These are phyloP conservation scores for Acanthococcus lagerstroemiae DNA, from an alignment of 2,888 invertebrate genomes.

Conservation along the genomic window DNA sequence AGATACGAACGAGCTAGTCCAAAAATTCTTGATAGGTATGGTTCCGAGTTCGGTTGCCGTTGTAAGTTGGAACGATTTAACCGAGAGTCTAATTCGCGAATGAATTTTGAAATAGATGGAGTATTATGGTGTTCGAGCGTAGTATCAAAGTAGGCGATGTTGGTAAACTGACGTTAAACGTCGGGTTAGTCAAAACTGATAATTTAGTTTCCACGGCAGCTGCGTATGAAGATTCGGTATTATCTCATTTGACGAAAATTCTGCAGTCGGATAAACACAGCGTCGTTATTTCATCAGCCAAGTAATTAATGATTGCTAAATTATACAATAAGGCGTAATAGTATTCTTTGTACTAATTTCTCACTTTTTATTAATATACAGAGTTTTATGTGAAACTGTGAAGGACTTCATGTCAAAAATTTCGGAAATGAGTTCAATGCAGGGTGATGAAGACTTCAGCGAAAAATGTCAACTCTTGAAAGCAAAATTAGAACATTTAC, in stretches of 20 bases:
- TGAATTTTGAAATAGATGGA: constrained; percentile 80
- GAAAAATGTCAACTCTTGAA: constrained; percentile 62
- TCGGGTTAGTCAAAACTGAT: constrained; percentile 28
- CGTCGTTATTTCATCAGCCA: constrained; percentile 60
- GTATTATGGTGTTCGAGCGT: constrained; percentile 86
- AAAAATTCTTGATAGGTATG: constrained; percentile 86
- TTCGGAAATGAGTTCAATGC: constrained; percentile 48
- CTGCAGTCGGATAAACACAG: constrained; percentile 69
- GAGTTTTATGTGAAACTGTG: constrained; percentile 64
- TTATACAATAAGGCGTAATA: background rate
- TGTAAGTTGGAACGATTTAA: too few relatives aligned
- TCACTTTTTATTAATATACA: constrained; percentile 36
- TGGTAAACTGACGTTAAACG: constrained; percentile 33
- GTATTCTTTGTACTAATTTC: background rate
- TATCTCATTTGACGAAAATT: constrained; percentile 73
- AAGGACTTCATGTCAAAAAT: constrained; percentile 60
- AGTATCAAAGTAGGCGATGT: constrained; percentile 49
- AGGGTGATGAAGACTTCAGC: constrained; percentile 52
- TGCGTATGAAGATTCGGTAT: constrained; percentile 65
- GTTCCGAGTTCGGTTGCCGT: background rate
- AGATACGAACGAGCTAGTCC: constrained; percentile 94
- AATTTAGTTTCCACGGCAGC: constrained; percentile 44
- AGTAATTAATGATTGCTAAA: constrained; percentile 49
- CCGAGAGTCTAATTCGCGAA: too few relatives aligned
- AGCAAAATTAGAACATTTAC: constrained; percentile 62